These are phyloP conservation scores for Calcarius lapponicus DNA, from an alignment of 2,797 vertebrate species.

Conservation along the genomic window DNA sequence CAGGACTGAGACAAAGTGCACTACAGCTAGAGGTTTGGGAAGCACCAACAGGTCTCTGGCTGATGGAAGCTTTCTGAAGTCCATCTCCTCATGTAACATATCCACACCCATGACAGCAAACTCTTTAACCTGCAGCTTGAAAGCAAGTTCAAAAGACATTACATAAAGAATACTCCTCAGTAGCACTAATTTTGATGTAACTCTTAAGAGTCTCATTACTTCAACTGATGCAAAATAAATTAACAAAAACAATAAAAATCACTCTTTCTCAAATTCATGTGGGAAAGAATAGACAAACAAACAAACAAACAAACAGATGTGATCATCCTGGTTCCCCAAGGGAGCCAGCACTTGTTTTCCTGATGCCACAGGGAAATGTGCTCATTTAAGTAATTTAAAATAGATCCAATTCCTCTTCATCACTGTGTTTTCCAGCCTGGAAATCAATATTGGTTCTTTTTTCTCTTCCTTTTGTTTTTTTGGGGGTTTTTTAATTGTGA, in stretches of 20 bases:
- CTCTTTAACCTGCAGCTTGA: neutral
- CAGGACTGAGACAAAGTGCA: neutral
- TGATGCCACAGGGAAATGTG: neutral
- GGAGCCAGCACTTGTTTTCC: neutral
- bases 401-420: neutral
- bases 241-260: neutral
- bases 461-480: fast-evolving
- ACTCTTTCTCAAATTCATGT: neutral
- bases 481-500: fast-evolving
- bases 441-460: neutral
- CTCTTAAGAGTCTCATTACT: neutral
- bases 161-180: neutral
- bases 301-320: neutral
- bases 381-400: neutral
- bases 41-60: neutral
- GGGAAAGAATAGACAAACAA: neutral
- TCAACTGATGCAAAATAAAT: neutral
- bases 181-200: neutral
- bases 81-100: neutral
- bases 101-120: neutral
- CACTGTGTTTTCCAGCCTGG: neutral
- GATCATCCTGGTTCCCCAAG: neutral
- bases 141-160: neutral
- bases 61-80: neutral
- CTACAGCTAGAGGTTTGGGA: neutral